These are phyloP conservation scores for Ramphastos sulfuratus DNA, from an alignment of 2,113 vertebrate genomes.

Conservation along the genomic window DNA sequence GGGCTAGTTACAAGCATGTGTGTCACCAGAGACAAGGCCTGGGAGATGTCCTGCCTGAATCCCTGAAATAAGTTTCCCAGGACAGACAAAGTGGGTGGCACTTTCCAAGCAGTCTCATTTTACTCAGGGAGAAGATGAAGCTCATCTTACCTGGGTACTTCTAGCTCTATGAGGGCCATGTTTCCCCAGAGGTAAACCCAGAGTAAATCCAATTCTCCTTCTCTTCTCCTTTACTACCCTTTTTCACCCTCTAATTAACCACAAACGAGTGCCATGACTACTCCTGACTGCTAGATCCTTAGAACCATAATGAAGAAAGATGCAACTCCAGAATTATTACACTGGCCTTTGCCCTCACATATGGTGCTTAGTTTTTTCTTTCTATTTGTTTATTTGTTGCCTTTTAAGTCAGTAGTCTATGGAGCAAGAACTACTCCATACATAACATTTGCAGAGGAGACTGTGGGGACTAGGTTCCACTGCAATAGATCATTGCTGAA, in stretches of 20 bases:
- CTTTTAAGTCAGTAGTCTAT: neutral
- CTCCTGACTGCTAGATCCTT: neutral
- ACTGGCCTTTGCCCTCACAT: neutral
- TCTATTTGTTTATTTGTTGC: neutral
- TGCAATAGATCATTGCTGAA: neutral
- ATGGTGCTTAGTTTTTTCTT: neutral
- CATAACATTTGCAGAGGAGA: neutral
- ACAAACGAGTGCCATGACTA: neutral
- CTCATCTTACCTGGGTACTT: neutral
- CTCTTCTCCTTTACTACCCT: neutral
- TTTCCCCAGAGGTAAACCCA: neutral
- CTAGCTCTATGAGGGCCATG: neutral
- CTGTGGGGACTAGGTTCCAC: neutral
- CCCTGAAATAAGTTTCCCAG: neutral
- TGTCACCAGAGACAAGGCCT: neutral
- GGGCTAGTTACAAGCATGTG: neutral
- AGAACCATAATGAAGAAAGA: neutral
- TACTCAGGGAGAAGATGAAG: neutral
- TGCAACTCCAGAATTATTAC: neutral
- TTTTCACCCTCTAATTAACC: neutral
- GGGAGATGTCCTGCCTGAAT: neutral
- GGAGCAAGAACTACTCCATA: neutral
- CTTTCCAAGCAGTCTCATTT: neutral
- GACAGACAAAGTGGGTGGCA: neutral
- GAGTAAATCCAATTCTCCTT: neutral